Conservation (phyloP, 2,888 invertebrate genomes). For the Crepidodera aurea region DNA sequence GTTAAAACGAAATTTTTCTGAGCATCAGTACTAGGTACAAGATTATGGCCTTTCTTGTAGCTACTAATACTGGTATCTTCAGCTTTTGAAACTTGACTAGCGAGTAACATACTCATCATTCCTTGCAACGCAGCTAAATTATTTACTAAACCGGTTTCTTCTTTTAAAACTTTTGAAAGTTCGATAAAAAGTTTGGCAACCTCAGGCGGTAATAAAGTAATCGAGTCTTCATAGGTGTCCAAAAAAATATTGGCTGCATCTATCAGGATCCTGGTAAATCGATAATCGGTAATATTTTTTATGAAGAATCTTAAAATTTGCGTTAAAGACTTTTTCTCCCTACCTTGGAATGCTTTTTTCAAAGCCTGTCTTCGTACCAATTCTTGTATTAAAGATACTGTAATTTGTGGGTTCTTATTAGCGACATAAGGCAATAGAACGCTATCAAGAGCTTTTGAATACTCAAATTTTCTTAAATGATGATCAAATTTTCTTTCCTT, state of each 20-base stretch:
- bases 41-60: slow-evolving; percentile 45
- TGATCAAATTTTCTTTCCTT: slow-evolving; percentile 71
- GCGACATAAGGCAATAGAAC: slow-evolving; percentile 71
- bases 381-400: slow-evolving; percentile 85
- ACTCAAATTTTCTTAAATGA: slow-evolving; percentile 81
- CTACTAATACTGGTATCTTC: slow-evolving; percentile 54
- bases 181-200: slow-evolving; percentile 69
- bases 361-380: slow-evolving; percentile 84
- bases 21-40: slow-evolving; percentile 61
- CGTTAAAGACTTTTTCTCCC: slow-evolving; percentile 72
- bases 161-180: slow-evolving; percentile 69
- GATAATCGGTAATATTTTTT: slow-evolving; percentile 72
- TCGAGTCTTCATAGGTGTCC: slow-evolving; percentile 75
- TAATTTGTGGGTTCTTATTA: slow-evolving; percentile 76
- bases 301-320: slow-evolving; percentile 79
- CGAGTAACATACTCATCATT: slow-evolving; percentile 71
- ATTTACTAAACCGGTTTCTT: slow-evolving; percentile 74
- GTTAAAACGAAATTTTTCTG: slow-evolving; percentile 68
- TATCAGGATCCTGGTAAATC: slow-evolving; percentile 77
- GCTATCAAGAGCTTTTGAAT: slow-evolving; percentile 78
- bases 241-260: slow-evolving; percentile 79
- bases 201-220: slow-evolving; percentile 70
- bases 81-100: slow-evolving; percentile 62
- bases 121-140: slow-evolving; percentile 74
- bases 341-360: slow-evolving; percentile 75